Percentiles rank a stretch among this genome's conserved stretches.
These are phyloP conservation scores for Kryptolebias marmoratus DNA, from an alignment of 2,113 vertebrate genomes.

Conservation along the genomic window DNA sequence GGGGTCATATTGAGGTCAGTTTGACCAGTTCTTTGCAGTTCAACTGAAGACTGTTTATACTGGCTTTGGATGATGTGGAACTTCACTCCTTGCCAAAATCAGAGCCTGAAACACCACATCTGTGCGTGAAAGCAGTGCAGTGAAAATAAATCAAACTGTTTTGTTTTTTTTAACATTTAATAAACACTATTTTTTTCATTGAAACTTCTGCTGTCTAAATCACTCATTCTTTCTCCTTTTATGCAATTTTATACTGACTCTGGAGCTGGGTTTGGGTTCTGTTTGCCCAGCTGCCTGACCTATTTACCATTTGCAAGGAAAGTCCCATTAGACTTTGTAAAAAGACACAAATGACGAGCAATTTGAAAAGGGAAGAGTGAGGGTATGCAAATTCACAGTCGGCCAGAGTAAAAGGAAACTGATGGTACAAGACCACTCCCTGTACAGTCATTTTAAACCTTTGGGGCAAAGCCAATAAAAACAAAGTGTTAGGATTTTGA, in stretches of 20 bases:
- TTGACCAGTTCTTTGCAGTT: constrained; percentile 41
- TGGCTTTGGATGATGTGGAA: constrained; percentile 34
- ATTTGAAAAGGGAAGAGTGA: constrained; percentile 79
- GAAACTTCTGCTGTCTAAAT: constrained; percentile 53
- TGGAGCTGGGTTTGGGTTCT: constrained; percentile 75
- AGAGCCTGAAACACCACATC: constrained; percentile 8
- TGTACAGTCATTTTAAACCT: constrained; percentile 81
- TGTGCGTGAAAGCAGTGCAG: constrained; percentile 6
- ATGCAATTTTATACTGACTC: constrained; percentile 71
- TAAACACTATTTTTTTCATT: constrained; percentile 32
- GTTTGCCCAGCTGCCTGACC: constrained; percentile 95
- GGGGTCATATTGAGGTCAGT: constrained; percentile 22
- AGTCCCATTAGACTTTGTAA: constrained; percentile 86
- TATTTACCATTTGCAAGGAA: constrained; percentile 92
- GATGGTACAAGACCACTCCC: constrained; percentile 81
- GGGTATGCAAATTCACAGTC: constrained; percentile 79
- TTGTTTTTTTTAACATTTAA: constrained; percentile 16
- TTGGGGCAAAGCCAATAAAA: constrained; percentile 86
- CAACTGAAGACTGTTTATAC: constrained; percentile 49
- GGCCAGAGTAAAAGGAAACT: constrained; percentile 85
- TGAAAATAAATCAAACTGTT: constrained; percentile 11
- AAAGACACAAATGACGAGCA: constrained; percentile 70
- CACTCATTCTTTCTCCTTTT: constrained; percentile 27
- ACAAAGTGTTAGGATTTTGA: constrained; percentile 83
- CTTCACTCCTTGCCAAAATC: constrained; percentile 28